Percentiles rank a stretch among this genome's conserved stretches.
Conservation (phyloP, 2,113 vertebrate species). For the Pachycephala philippinensis region DNA sequence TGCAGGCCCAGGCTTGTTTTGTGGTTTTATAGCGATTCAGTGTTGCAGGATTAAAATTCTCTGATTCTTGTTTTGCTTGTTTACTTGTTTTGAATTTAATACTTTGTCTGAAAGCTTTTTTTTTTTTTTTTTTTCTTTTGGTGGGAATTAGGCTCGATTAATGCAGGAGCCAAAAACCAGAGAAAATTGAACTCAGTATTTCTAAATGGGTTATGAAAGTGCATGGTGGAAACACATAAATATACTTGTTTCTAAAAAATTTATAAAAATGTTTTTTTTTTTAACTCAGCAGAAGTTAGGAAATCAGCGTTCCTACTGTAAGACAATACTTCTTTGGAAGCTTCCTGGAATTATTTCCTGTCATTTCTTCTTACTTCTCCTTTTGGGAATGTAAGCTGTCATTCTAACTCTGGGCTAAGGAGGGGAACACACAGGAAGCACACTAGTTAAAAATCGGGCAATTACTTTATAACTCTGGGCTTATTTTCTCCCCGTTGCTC, state of each 20-base stretch:
- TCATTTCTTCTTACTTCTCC: not conserved
- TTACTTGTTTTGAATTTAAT: not conserved
- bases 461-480: constrained; percentile 1
- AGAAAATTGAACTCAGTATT: not conserved
- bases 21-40: not conserved
- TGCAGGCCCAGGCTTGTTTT: not conserved
- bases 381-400: not conserved
- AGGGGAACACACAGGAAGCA: not conserved
- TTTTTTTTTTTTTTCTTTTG: too few species aligned
- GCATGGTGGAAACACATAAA: not conserved
- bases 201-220: not conserved
- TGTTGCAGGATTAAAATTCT: not conserved
- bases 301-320: not conserved
- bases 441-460: not conserved
- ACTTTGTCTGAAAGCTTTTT: not conserved
- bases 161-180: not conserved
- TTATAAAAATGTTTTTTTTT: not conserved
- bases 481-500: not conserved
- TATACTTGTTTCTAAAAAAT: not conserved
- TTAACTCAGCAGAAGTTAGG: not conserved
- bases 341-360: not conserved
- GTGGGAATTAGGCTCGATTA: not conserved
- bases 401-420: not conserved
- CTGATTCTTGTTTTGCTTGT: not conserved
- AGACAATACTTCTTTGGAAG: not conserved